A percentile compares a stretch with the other conserved stretches of the same genome.
phyloP scores from a whole-genome alignment of 2,797 vertebrate species.

The Tinamus major region DNA sequence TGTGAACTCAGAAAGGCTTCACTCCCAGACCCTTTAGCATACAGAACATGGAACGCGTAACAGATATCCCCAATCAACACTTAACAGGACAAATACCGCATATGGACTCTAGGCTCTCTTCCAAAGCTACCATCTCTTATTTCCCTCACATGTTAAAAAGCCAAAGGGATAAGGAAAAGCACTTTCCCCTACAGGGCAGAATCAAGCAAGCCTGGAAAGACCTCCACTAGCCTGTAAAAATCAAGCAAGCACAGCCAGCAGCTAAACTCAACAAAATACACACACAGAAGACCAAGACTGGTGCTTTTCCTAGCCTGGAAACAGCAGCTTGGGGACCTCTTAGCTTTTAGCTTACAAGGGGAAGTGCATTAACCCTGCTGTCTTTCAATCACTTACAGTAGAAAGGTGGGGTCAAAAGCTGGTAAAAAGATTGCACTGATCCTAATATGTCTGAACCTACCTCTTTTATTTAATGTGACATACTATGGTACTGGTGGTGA shows the following conservation, averaged over 20 bases:
- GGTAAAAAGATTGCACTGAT: background rate
- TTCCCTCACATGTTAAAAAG: background rate
- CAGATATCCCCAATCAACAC: background rate
- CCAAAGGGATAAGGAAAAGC: background rate
- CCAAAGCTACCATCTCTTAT: background rate
- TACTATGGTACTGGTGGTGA: background rate
- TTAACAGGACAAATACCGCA: background rate
- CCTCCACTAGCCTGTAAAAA: background rate
- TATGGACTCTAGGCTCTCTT: background rate
- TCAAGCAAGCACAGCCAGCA: background rate
- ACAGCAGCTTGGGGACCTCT: background rate
- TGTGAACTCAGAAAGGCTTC: background rate
- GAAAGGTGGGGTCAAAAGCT: background rate
- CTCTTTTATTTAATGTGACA: background rate
- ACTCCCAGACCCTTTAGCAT: background rate
- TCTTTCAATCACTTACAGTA: background rate
- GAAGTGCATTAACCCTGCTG: background rate
- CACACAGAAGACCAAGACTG: background rate
- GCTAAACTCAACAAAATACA: background rate
- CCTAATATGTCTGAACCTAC: background rate
- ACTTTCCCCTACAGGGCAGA: background rate
- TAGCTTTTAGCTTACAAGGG: background rate
- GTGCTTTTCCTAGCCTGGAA: background rate
- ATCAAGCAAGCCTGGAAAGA: background rate
- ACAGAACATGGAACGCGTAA: background rate